Percentiles rank a stretch among this genome's conserved stretches.
Conservation (phyloP, 92 coral and sea anemone species). For the Meandrina meandrites region DNA sequence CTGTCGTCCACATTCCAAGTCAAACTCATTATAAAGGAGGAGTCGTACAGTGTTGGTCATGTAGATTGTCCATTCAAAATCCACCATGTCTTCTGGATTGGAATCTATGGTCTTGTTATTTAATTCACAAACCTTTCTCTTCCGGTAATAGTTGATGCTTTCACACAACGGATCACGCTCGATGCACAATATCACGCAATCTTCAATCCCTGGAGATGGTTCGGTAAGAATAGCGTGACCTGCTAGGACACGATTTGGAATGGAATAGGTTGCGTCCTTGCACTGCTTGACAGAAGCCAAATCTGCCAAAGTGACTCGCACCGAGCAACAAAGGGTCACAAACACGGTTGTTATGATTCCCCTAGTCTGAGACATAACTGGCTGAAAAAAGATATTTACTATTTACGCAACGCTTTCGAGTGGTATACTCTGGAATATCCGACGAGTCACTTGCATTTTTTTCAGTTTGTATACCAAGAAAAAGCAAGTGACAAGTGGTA, state of each 20-base stretch:
- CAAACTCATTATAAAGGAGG: not conserved
- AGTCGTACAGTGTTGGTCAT: not conserved
- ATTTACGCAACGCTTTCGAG: too few species aligned
- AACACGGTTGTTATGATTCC: not conserved
- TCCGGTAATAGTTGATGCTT: slow-evolving; percentile 15
- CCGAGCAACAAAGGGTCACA: not conserved
- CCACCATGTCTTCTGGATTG: not conserved
- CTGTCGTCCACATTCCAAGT: slow-evolving; percentile 1
- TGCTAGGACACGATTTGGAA: not conserved
- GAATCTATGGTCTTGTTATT: not conserved
- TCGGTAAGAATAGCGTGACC: not conserved
- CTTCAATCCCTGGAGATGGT: not conserved
- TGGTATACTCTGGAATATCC: too few species aligned
- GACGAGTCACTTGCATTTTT: too few species aligned
- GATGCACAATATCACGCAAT: not conserved
- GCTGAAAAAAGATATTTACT: not conserved
- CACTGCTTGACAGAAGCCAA: not conserved
- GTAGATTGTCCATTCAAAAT: not conserved
- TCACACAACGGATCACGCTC: not conserved
- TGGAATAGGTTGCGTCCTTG: not conserved
- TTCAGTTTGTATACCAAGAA: too few species aligned
- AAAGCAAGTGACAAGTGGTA: too few species aligned
- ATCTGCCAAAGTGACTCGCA: not conserved
- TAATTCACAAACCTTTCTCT: slow-evolving; percentile 4
- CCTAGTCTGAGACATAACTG: not conserved